Base-by-base conservation (phyloP, 1,140 invertebrate species). In the Scaptomyza montana region DNA sequence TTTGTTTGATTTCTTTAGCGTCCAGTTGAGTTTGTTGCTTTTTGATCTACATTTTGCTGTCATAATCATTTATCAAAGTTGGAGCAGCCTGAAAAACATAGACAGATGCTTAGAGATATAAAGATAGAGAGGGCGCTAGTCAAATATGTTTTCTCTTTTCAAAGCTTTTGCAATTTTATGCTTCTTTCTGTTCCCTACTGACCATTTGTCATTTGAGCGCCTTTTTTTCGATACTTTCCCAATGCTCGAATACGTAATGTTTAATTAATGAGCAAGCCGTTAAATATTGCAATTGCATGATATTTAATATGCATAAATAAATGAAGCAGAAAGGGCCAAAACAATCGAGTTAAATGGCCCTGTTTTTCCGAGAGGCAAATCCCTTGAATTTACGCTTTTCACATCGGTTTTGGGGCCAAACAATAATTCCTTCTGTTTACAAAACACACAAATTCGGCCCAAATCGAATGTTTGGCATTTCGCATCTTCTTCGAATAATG, bases 211-310 rank as follows among this genome's bases (percentile, higher is more conserved):
- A 74, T 61, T 68, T 70, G 72, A 59, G 33, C 54, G 53, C 46
- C 19, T 19, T 13, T 45, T 59, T 53, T 64, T 60, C 61, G 45
- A 57, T 73, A 55, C 57, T 63, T 68, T 33, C 51, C 55, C 62
- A 62, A 68, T 62, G 70, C 70, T 56, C 19, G 49, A 68, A 56
- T 65, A 74, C 80, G 75, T 78, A 76, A 87, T 86, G 82, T 87
- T 78, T 86, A 82, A 86, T 86, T 86, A 86, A 87, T 86, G 78
- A 87, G 75, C 62, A 53, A 43, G 54, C 61, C 68, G 74, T 82
- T 82, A 63, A 87, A 81, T 69, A 78, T 78, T 70, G 67, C 59
- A 78, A 72, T 67, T 69, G 72, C 61, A 55, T 49, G 36, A 30
- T 41, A 61, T 74, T 21, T 62, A 69, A 67, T 67, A 67, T 59